Evolutionary conservation across 2,888 invertebrate genomes (phyloP).

Genomic region (Nowickia ferox): DNA sequence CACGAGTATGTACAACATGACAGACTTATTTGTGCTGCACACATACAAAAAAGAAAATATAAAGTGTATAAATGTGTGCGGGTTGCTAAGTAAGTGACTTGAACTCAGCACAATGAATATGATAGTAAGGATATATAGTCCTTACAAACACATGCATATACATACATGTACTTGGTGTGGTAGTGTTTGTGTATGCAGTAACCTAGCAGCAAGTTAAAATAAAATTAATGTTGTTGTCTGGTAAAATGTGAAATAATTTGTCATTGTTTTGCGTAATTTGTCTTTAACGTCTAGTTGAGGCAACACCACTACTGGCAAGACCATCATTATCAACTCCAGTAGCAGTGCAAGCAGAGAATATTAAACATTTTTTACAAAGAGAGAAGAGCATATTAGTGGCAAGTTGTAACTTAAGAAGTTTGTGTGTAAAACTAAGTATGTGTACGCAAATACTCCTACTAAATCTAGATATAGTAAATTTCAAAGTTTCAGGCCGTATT

Average conservation of each 20-base stretch:
- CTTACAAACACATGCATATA: not conserved
- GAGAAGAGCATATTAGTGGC: not conserved
- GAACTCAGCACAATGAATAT: not conserved
- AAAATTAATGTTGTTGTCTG: conserved; percentile 71
- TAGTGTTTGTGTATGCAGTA: conserved; percentile 6
- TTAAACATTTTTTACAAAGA: not conserved
- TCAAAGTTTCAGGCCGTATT: too few relatives aligned
- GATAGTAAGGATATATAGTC: not conserved
- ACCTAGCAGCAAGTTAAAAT: conserved; percentile 67
- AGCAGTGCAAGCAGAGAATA: not conserved
- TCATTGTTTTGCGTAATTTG: conserved; percentile 74
- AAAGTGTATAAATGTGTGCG: not conserved
- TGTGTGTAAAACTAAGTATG: not conserved
- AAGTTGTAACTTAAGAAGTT: not conserved
- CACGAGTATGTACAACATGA: conserved; percentile 10
- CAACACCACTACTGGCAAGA: conserved; percentile 13
- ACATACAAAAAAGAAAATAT: too few relatives aligned
- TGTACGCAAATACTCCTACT: too few relatives aligned
- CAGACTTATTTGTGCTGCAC: conserved; percentile 7
- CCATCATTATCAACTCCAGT: not conserved
- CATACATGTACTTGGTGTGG: too few relatives aligned
- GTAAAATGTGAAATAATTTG: conserved; percentile 74
- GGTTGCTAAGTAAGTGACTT: not conserved
- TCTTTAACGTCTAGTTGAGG: conserved; percentile 69
- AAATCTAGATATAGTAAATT: too few relatives aligned